These are phyloP conservation scores for Orthochromis indermauri DNA, from an alignment of 2,113 vertebrate genomes.

Conservation along the genomic window DNA sequence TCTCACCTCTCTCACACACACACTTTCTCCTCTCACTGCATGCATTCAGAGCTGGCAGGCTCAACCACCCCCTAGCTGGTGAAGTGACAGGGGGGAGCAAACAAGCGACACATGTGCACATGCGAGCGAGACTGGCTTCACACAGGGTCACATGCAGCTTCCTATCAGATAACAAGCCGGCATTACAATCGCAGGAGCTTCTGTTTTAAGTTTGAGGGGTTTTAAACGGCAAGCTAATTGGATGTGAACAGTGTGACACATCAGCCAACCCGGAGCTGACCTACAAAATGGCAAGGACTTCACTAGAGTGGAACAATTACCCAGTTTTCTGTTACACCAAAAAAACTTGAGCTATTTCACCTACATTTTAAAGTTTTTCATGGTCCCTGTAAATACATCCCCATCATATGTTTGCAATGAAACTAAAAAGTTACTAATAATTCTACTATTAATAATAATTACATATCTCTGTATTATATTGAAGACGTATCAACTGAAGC, in stretches of 20 bases:
- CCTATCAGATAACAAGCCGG: not conserved
- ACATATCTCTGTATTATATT: not conserved
- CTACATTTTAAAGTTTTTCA: not conserved
- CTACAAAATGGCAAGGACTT: constrained; percentile 5
- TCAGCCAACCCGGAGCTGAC: not conserved
- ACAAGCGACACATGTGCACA: constrained; percentile 9
- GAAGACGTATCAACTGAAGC: not conserved
- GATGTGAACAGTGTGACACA: constrained; percentile 14
- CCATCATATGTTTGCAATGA: not conserved
- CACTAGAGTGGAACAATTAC: not conserved
- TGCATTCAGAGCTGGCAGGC: constrained; percentile 19
- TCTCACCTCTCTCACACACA: not conserved
- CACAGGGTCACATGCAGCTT: not conserved
- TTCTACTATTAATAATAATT: not conserved
- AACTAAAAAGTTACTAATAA: not conserved
- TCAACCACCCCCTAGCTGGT: constrained; percentile 4
- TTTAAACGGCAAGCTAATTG: not conserved
- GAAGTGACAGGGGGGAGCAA: not conserved
- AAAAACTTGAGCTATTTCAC: not conserved
- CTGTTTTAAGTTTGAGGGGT: not conserved
- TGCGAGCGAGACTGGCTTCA: not conserved
- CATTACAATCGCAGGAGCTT: not conserved
- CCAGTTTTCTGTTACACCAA: not conserved
- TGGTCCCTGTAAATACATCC: not conserved
- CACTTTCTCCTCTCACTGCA: not conserved